These are phyloP conservation scores for Actinia equina DNA, from an alignment of 64 coral and sea anemone genomes.

Conservation along the genomic window DNA sequence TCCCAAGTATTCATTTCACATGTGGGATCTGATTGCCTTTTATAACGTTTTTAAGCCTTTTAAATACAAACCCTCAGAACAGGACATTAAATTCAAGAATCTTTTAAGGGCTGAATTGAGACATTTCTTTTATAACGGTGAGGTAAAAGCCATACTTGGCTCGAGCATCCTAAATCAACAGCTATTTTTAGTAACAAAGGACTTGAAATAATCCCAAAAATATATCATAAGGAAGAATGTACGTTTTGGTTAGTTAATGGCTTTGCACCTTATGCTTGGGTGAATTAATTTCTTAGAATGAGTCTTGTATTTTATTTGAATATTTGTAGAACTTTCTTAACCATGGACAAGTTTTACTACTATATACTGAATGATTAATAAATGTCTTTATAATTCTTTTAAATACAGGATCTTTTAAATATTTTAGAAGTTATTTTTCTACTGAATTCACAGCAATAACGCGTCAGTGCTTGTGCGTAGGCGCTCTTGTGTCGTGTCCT, in stretches of 20 bases:
- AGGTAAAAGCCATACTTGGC: conserved; percentile 20
- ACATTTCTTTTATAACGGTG: conserved; percentile 46
- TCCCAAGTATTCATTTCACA: conserved; percentile 50
- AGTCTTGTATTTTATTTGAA: too few relatives aligned
- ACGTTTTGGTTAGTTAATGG: conserved; percentile 67
- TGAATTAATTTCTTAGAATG: conserved; percentile 33
- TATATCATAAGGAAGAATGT: conserved; percentile 62
- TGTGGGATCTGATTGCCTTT: conserved; percentile 77
- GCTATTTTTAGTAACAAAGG: conserved; percentile 67
- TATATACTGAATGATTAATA: too few relatives aligned
- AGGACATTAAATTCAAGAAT: conserved; percentile 33
- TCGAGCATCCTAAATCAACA: conserved; percentile 42
- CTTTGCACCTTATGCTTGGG: conserved; percentile 67
- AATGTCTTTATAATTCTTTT: too few relatives aligned
- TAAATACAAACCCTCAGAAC: conserved; percentile 28
- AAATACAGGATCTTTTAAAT: too few relatives aligned
- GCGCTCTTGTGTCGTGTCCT: too few relatives aligned
- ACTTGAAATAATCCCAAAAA: conserved; percentile 14
- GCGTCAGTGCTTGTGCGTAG: too few relatives aligned
- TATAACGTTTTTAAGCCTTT: conserved; percentile 57
- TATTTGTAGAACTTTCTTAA: too few relatives aligned
- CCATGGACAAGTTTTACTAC: too few relatives aligned
- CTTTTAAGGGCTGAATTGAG: conserved; percentile 55
- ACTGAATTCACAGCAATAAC: too few relatives aligned
- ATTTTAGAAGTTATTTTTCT: too few relatives aligned